These are phyloP conservation scores for Darevskia nairensis DNA, from an alignment of 2,797 vertebrate genomes.

Conservation along the genomic window DNA sequence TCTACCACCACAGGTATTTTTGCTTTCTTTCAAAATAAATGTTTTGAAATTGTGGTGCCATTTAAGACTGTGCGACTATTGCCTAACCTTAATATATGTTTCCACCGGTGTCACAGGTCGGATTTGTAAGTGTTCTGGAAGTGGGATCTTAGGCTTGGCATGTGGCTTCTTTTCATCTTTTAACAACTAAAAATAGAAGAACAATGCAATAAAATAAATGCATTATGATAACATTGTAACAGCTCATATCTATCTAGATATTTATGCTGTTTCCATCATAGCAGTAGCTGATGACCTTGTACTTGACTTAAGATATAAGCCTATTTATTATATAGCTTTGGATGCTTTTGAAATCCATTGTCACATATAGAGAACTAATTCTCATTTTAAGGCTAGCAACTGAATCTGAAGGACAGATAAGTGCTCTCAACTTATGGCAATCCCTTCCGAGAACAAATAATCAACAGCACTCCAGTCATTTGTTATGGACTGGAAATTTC, in stretches of 20 bases:
- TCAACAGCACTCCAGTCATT: too few relatives aligned
- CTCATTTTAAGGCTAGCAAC: conserved; percentile 37
- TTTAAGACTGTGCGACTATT: conserved; percentile 37
- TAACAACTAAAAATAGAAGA: conserved; percentile 70
- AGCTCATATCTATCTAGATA: conserved; percentile 3
- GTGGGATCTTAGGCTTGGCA: conserved; percentile 64
- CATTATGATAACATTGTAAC: conserved; percentile 23
- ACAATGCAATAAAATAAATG: conserved; percentile 40
- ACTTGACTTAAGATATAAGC: conserved; percentile 27
- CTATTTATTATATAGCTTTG: conserved; percentile 31
- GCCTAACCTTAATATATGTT: conserved; percentile 80
- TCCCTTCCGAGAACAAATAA: neutral
- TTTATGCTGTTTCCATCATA: neutral
- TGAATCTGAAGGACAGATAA: conserved; percentile 28
- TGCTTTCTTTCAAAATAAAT: neutral
- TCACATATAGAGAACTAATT: conserved; percentile 10
- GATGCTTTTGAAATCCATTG: conserved; percentile 21
- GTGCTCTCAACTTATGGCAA: conserved; percentile 9
- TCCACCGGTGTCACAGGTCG: conserved; percentile 79
- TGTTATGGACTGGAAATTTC: too few relatives aligned
- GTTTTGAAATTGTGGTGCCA: conserved; percentile 8
- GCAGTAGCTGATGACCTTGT: conserved; percentile 11
- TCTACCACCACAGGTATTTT: conserved; percentile 31
- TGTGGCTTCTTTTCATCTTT: conserved; percentile 68
- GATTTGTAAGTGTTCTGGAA: conserved; percentile 73